These are phyloP conservation scores for Morpho achilles DNA, from an alignment of 2,888 invertebrate species.

Conservation along the genomic window DNA sequence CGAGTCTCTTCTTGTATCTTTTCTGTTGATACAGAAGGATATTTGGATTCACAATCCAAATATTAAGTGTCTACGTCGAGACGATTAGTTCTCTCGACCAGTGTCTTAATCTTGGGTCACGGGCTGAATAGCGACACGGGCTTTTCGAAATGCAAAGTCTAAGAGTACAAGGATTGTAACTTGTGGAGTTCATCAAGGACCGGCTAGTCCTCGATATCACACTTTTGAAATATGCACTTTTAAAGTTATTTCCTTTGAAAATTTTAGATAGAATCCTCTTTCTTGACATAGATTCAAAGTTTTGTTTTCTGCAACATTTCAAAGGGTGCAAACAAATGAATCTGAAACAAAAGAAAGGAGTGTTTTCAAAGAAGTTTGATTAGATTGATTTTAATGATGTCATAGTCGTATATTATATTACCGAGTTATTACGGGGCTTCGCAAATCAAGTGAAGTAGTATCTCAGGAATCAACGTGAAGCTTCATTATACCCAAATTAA, in stretches of 20 bases:
- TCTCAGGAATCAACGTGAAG: too few species aligned
- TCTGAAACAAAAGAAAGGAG: constrained; percentile 57
- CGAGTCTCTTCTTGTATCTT: constrained; percentile 39
- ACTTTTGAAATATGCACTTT: constrained; percentile 68
- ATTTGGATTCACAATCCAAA: constrained; percentile 55
- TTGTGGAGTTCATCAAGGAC: constrained; percentile 78
- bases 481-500: too few species aligned
- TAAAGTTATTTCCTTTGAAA: constrained; percentile 49
- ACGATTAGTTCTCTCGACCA: constrained; percentile 68
- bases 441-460: too few species aligned
- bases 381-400: too few species aligned
- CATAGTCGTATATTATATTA: too few species aligned
- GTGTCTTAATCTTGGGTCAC: constrained; percentile 81
- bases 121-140: constrained; percentile 73
- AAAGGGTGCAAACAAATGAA: constrained; percentile 42
- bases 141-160: constrained; percentile 69
- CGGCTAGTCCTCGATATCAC: constrained; percentile 75
- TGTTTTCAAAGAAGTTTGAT: background rate
- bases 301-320: constrained; percentile 65
- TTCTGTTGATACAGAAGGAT: constrained; percentile 40
- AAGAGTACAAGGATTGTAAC: constrained; percentile 70
- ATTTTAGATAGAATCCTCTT: constrained; percentile 49
- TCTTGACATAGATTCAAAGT: constrained; percentile 73
- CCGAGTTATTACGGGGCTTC: too few species aligned
- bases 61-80: constrained; percentile 53